Evolutionary conservation across 2,888 invertebrate species (phyloP).

Genomic region (Tipula lateralis): DNA sequence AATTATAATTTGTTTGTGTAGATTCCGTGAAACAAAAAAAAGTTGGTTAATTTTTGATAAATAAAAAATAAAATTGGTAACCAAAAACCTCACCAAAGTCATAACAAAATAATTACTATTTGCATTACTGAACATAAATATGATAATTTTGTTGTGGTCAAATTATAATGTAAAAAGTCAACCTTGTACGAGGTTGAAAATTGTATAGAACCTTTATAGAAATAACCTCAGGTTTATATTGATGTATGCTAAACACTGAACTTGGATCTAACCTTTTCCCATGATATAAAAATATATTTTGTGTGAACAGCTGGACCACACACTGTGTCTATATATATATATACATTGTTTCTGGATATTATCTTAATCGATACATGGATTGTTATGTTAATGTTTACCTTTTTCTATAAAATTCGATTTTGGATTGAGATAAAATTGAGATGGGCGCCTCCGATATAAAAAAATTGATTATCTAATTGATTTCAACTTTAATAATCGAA

Average conservation of each 20-base stretch:
- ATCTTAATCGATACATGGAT: neutral
- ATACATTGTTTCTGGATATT: neutral
- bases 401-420: neutral
- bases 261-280: neutral
- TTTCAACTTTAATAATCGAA: neutral
- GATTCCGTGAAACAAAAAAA: neutral
- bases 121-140: neutral
- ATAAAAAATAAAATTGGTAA: neutral
- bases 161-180: neutral
- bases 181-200: neutral
- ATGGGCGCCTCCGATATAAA: neutral
- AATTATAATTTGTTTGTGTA: neutral
- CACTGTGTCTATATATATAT: neutral
- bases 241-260: neutral
- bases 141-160: neutral
- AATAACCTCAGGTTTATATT: neutral
- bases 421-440: neutral
- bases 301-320: neutral
- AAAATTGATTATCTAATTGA: neutral
- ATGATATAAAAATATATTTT: neutral
- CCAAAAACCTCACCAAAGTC: neutral
- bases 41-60: neutral
- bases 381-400: neutral
- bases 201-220: too few species aligned
- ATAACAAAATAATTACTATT: neutral